phyloP scores from a whole-genome alignment of 2,888 invertebrate genomes.

The Pyralis farinalis region DNA sequence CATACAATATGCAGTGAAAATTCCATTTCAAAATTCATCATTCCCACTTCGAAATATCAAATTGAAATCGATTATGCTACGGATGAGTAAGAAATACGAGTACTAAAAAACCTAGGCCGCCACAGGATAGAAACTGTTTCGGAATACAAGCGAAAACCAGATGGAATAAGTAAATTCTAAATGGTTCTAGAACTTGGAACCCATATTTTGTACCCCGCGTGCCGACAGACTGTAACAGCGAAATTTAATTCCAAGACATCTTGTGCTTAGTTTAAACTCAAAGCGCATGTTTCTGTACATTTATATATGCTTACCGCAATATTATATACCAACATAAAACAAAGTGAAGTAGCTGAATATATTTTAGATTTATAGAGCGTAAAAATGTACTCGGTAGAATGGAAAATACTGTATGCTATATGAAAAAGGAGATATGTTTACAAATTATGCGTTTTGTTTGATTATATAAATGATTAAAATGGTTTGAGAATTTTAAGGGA shows the following conservation, averaged over 20 bases:
- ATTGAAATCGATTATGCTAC: slow-evolving; percentile 6
- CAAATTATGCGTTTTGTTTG: too few relatives aligned
- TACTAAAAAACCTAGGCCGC: slow-evolving; percentile 10
- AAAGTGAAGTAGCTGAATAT: slow-evolving; percentile 9
- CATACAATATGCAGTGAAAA: slow-evolving; percentile 2
- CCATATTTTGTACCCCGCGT: slow-evolving; percentile 48
- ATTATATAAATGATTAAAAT: too few relatives aligned
- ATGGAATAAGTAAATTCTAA: slow-evolving; percentile 30
- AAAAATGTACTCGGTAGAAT: too few relatives aligned
- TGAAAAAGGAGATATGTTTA: too few relatives aligned
- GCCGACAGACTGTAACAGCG: slow-evolving; percentile 36
- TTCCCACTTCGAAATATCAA: slow-evolving; percentile 6
- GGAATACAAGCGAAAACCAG: slow-evolving; percentile 21
- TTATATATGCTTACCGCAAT: slow-evolving; percentile 2
- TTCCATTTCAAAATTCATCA: slow-evolving; percentile 12
- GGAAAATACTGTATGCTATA: too few relatives aligned
- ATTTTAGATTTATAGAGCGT: slow-evolving; percentile 3
- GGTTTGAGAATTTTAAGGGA: too few relatives aligned
- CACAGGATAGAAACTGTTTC: slow-evolving; percentile 13
- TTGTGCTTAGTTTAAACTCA: slow-evolving; percentile 41
- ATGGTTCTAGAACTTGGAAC: slow-evolving; percentile 25
- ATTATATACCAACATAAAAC: slow-evolving; percentile 10
- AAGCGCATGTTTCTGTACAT: slow-evolving; percentile 25
- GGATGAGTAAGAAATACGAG: slow-evolving; percentile 4
- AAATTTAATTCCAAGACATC: slow-evolving; percentile 58